A percentile compares a stretch with the other conserved stretches of the same genome.
These are phyloP conservation scores for Corythaeola cristata DNA, from an alignment of 2,113 vertebrate species.

Conservation along the genomic window DNA sequence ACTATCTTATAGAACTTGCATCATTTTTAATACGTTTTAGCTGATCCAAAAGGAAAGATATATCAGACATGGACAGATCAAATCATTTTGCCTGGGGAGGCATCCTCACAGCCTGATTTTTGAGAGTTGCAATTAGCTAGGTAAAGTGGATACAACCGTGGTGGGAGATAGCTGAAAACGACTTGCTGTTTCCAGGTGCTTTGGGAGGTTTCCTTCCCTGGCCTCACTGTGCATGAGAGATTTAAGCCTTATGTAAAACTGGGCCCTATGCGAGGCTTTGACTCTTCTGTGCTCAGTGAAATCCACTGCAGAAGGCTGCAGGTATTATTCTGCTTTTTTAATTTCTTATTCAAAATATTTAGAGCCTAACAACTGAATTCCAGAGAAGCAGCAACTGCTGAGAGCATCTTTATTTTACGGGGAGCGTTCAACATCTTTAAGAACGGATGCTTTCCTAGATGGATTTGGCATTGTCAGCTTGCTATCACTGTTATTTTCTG, in stretches of 20 bases:
- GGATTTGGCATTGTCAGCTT: constrained; percentile 34
- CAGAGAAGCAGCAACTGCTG: neutral
- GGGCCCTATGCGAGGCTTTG: neutral
- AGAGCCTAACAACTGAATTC: neutral
- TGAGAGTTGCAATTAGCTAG: neutral
- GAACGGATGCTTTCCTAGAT: constrained; percentile 7
- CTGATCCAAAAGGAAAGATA: neutral
- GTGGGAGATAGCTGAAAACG: neutral
- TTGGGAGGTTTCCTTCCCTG: neutral
- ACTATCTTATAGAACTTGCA: neutral
- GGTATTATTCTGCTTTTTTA: neutral
- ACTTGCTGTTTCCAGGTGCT: neutral
- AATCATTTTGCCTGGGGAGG: neutral
- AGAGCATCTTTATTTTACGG: neutral
- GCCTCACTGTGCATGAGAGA: neutral
- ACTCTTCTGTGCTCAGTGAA: neutral
- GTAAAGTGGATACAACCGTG: accelerated
- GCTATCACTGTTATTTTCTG: constrained; percentile 25
- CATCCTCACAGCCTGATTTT: neutral
- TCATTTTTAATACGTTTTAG: neutral
- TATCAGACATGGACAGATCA: neutral
- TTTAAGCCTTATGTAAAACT: neutral
- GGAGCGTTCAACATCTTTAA: neutral
- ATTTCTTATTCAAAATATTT: neutral
- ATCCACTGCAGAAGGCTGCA: neutral